Evolutionary conservation across 2,113 vertebrate genomes (phyloP).

Genomic region (Thamnophis sirtalis): DNA sequence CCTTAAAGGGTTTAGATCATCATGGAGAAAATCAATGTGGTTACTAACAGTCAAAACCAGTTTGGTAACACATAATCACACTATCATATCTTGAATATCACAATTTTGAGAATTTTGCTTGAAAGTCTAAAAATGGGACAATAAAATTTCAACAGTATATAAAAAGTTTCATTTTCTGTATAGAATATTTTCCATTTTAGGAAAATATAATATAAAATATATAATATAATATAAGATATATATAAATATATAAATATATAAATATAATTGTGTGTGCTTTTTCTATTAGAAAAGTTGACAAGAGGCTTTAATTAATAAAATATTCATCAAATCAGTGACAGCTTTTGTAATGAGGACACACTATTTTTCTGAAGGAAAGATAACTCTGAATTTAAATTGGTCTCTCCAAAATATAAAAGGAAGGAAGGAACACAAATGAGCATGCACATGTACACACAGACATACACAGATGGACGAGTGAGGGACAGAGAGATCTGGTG

Average conservation of each 20-base stretch:
- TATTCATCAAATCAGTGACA: background rate
- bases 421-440: background rate
- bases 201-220: no score
- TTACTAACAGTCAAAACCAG: background rate
- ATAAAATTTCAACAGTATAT: background rate
- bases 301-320: background rate
- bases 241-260: no score
- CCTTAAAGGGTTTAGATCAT: background rate
- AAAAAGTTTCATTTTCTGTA: background rate
- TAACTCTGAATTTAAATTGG: background rate
- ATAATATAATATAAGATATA: no score
- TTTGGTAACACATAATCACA: background rate
- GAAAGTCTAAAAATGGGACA: background rate
- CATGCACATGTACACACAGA: background rate
- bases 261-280: background rate
- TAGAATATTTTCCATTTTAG: background rate
- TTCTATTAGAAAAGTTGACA: background rate
- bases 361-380: background rate
- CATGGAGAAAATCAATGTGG: background rate
- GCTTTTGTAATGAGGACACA: background rate
- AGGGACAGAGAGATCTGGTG: background rate
- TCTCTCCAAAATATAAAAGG: background rate
- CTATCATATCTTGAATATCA: background rate
- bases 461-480: background rate
- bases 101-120: background rate